Conservation (phyloP, 2,888 invertebrate genomes). For the Pterobdella sp. region DNA sequence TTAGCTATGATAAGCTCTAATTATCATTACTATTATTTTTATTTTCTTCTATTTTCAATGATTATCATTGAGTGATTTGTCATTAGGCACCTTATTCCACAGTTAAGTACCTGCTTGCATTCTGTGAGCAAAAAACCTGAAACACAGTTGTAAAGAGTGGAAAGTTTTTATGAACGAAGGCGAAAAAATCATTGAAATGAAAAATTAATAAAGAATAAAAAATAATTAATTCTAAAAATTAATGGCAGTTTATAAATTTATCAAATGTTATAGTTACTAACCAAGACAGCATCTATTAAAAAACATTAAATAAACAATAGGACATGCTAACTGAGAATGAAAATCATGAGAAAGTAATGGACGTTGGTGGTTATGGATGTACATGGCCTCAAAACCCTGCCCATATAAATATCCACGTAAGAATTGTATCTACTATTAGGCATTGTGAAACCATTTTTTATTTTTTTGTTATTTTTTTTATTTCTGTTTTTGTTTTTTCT, state of each 20-base stretch:
- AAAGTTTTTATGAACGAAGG: not conserved
- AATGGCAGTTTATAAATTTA: not conserved
- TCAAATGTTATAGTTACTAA: not conserved
- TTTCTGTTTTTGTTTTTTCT: not conserved
- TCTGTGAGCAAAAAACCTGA: constrained; percentile 50
- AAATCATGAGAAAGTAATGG: constrained; percentile 18
- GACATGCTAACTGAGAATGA: not conserved
- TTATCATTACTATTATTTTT: no score
- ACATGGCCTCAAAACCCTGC: not conserved
- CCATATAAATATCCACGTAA: constrained; percentile 41
- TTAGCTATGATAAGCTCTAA: no score
- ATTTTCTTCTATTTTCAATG: no score
- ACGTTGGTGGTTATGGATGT: not conserved
- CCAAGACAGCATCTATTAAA: not conserved
- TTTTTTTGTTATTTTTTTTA: no score
- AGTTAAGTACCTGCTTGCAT: constrained; percentile 49
- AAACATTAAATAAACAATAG: not conserved
- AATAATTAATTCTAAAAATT: not conserved
- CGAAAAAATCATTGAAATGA: not conserved
- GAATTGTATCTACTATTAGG: not conserved
- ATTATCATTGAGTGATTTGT: no score
- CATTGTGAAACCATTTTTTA: no score
- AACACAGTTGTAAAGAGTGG: not conserved
- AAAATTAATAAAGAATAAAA: not conserved
- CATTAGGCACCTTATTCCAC: no score